These are phyloP conservation scores for Clamator glandarius DNA, from an alignment of 2,797 vertebrate species.

Conservation along the genomic window DNA sequence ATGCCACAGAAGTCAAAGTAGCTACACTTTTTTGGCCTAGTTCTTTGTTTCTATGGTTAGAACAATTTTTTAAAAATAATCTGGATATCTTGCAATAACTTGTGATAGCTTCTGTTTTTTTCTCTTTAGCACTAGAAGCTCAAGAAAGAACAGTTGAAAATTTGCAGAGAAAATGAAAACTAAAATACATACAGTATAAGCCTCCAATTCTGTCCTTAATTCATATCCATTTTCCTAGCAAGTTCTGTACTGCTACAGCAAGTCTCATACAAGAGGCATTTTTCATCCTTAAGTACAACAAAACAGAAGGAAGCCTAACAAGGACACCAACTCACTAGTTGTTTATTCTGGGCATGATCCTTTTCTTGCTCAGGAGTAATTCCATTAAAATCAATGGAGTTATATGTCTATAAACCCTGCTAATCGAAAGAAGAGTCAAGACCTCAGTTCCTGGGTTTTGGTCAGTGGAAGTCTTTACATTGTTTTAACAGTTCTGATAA, in stretches of 20 bases:
- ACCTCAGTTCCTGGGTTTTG: neutral
- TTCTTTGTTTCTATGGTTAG: neutral
- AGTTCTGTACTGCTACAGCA: neutral
- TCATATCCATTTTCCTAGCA: neutral
- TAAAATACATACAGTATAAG: neutral
- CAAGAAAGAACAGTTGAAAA: neutral
- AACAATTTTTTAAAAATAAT: neutral
- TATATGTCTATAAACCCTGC: neutral
- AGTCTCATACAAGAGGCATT: neutral
- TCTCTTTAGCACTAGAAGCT: neutral
- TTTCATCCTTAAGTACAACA: neutral
- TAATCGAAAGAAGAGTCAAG: constrained; percentile 31
- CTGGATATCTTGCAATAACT: neutral
- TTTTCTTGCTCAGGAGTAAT: constrained; percentile 16
- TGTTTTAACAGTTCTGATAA: constrained; percentile 27
- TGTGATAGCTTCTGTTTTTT: neutral
- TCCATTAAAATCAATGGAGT: constrained; percentile 49
- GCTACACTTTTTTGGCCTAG: neutral
- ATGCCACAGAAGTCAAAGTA: neutral
- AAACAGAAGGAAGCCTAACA: neutral
- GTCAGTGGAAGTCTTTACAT: neutral
- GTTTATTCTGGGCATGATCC: neutral
- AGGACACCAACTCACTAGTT: neutral
- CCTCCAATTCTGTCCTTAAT: neutral
- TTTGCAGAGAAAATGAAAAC: neutral